phyloP scores from a whole-genome alignment of 2,888 invertebrate genomes.

The Heliconius hortense region DNA sequence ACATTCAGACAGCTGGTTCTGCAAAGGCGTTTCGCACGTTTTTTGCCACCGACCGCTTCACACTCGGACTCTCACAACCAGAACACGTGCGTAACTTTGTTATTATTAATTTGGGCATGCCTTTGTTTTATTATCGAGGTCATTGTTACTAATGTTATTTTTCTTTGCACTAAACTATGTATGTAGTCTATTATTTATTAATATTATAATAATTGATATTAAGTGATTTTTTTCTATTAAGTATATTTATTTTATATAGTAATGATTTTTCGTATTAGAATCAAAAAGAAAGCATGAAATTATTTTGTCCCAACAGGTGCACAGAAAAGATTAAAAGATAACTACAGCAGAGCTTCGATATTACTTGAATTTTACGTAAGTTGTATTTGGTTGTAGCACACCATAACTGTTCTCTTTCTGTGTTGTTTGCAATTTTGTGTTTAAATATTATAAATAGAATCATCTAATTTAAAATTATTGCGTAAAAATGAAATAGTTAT shows the following conservation, averaged over 20 bases:
- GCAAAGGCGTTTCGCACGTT: constrained; percentile 83
- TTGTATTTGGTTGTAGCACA: constrained; percentile 42
- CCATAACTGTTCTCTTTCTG: not conserved
- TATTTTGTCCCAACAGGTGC: constrained; percentile 68
- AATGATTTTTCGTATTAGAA: constrained; percentile 13
- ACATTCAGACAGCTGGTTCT: constrained; percentile 88
- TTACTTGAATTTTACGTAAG: constrained; percentile 58
- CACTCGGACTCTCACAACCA: constrained; percentile 85
- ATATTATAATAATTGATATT: not conserved
- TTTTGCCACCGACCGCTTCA: constrained; percentile 81
- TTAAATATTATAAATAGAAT: not conserved
- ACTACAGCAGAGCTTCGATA: constrained; percentile 58
- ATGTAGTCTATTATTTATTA: not conserved
- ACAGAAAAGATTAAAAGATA: constrained; percentile 75
- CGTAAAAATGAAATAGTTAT: no score
- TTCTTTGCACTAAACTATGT: not conserved
- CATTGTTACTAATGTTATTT: constrained; percentile 16
- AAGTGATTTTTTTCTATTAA: not conserved
- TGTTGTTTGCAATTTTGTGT: not conserved
- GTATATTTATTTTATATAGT: not conserved
- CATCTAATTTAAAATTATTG: no score
- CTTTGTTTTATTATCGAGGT: constrained; percentile 10
- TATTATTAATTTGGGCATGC: constrained; percentile 2
- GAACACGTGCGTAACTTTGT: constrained; percentile 81
- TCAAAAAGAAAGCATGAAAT: constrained; percentile 44